Evolutionary conservation across 1,140 invertebrate genomes (phyloP), one percentile per base, ranked within the genome.

Genomic region (Oppia nitens): DNA sequence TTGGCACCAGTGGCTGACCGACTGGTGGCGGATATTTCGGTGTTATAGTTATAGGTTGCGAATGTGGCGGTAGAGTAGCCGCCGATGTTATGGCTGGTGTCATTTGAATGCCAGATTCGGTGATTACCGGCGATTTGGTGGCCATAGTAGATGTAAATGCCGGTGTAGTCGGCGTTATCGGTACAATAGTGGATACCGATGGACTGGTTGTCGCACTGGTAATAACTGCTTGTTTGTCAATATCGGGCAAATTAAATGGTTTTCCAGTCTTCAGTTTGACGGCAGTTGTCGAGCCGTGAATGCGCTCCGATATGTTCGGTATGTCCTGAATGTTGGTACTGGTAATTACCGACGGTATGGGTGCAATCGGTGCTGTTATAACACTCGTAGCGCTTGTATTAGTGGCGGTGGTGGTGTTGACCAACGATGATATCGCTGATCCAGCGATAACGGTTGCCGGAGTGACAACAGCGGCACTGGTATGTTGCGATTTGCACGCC

Each of bases 231-330:
- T 47, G 4, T n/a, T 14, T 4, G 12, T 40, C 23, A 56, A 21
- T 53, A 51, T n/a, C 53, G 21, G 62, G 60, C 45, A 57, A 32
- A 9, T 47, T 47, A 47, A 49, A 59, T 23, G 28, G 51, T 51
- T 62, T 62, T 14, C 61, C 61, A 25, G 61, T 62, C 45, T 62
- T 62, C 21, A 62, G 27, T 57, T 62, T 62, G 0, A 62, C 3
- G 4, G 61, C 40, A 14, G 61, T 63, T 21, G 60, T 17, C 17
- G 61, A 62, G 26, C 55, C 20, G 23, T 63, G 61, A 3, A 63
- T 61, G 12, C 61, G 53, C 47, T 63, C 60, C 14, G 61, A 63
- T 20, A 62, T 45, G 23, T 58, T 50, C n/a, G 47, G 60, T 45
- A 47, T 53, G 47, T 26, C 54, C 55, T 23, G 52, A 20, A 54